Evolutionary conservation across 2,113 vertebrate genomes (phyloP).

Genomic region (Panthera leo): DNA sequence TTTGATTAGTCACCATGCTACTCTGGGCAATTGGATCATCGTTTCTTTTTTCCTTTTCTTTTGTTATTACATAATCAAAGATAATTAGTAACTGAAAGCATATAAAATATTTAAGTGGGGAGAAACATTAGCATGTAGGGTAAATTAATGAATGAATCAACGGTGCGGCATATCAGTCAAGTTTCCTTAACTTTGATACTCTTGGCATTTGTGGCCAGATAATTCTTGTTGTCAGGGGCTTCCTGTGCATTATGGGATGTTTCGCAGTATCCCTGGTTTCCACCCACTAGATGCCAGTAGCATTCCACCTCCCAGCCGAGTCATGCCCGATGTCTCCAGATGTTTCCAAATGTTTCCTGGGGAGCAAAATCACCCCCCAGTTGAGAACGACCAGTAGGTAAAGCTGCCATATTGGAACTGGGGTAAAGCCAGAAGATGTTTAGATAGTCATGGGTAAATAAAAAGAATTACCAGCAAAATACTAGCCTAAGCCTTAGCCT

Average conservation of each 20-base stretch:
- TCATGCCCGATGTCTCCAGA: background rate
- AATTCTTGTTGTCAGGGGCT: background rate
- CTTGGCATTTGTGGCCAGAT: background rate
- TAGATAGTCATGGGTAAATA: background rate
- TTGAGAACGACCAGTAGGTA: background rate
- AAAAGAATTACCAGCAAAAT: slow-evolving; percentile 16
- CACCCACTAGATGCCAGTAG: background rate
- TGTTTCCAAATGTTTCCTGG: background rate
- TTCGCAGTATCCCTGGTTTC: background rate
- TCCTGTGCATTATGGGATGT: background rate
- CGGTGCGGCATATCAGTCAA: background rate
- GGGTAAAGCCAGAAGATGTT: background rate
- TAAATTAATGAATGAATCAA: background rate
- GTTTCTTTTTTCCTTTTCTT: background rate
- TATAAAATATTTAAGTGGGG: background rate
- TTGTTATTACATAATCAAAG: background rate
- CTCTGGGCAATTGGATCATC: background rate
- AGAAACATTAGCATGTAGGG: background rate
- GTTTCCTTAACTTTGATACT: background rate
- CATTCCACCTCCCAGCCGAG: no score
- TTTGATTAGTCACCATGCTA: background rate
- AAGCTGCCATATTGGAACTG: background rate
- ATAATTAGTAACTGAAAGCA: background rate
- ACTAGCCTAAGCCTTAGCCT: background rate
- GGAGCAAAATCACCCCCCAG: background rate